Percentiles rank a stretch among this genome's conserved stretches.
phyloP scores from a whole-genome alignment of 2,797 vertebrate species.

The Momotus momota region DNA sequence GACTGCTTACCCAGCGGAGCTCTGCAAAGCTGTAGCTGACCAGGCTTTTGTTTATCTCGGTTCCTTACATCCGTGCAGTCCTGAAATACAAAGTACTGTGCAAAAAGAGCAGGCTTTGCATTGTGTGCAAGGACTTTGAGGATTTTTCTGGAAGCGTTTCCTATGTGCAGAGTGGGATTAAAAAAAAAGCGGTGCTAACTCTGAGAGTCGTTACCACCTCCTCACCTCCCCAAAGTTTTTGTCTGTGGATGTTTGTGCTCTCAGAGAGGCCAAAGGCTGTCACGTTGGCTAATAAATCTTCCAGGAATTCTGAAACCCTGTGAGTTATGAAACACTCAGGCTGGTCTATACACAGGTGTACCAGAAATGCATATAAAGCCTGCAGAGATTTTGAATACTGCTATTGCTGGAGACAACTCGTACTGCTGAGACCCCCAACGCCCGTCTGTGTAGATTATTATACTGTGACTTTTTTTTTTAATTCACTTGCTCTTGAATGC shows the following conservation, averaged over 20 bases:
- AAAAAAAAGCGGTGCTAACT: background rate
- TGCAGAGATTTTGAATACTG: background rate
- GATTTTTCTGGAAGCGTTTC: constrained; percentile 36
- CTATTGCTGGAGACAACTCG: background rate
- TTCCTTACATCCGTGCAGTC: too few relatives aligned
- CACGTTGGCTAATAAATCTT: background rate
- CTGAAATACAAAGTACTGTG: constrained; percentile 18
- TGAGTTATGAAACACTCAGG: background rate
- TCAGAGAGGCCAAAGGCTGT: background rate
- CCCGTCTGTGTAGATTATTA: background rate
- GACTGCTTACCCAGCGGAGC: background rate
- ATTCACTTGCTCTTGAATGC: background rate
- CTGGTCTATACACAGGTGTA: background rate
- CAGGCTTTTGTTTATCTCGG: background rate
- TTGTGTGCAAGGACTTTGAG: background rate
- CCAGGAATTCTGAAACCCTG: background rate
- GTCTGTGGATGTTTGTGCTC: background rate
- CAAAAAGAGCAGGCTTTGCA: background rate
- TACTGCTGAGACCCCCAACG: background rate
- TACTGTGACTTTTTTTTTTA: background rate
- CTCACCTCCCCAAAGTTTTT: background rate
- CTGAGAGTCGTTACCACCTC: background rate
- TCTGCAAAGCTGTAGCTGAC: constrained; percentile 14
- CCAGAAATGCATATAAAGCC: background rate
- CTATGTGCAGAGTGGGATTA: background rate